phyloP scores from a whole-genome alignment of 2,888 invertebrate genomes.

The Nemurella pictetii region DNA sequence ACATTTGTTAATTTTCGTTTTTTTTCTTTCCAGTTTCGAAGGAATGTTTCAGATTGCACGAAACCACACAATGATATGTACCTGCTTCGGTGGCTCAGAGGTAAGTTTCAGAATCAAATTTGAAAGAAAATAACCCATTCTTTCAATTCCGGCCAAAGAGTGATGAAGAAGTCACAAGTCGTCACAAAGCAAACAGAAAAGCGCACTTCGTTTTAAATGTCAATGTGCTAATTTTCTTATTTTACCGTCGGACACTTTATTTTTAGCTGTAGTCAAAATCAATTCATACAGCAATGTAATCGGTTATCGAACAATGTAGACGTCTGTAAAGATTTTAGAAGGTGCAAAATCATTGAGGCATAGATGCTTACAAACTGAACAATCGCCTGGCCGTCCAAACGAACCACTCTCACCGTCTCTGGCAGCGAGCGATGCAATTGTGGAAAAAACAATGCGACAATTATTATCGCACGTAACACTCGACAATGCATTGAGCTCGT shows the following conservation, averaged over 20 bases:
- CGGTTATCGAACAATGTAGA: not conserved
- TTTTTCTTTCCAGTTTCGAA: slow-evolving; percentile 71
- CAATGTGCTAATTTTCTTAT: too few species aligned
- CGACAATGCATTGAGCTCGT: not conserved
- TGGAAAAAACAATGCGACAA: not conserved
- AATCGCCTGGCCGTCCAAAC: too few species aligned
- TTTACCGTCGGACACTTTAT: not conserved
- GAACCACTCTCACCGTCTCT: not conserved
- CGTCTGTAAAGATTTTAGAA: not conserved
- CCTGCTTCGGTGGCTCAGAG: slow-evolving; percentile 78
- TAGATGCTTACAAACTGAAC: not conserved
- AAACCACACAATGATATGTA: slow-evolving; percentile 77
- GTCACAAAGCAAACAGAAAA: not conserved
- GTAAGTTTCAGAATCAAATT: slow-evolving; percentile 53
- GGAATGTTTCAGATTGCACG: slow-evolving; percentile 66
- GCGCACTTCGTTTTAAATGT: too few species aligned
- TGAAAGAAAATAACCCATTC: not conserved
- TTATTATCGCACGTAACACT: not conserved
- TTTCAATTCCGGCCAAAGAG: not conserved
- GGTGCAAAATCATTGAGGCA: not conserved
- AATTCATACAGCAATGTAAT: not conserved
- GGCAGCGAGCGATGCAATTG: too few species aligned
- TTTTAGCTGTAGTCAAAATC: not conserved
- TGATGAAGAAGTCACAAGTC: not conserved
- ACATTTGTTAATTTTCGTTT: too few species aligned